Evolutionary conservation across 2,113 vertebrate genomes (phyloP).

Genomic region (Galbula dea): DNA sequence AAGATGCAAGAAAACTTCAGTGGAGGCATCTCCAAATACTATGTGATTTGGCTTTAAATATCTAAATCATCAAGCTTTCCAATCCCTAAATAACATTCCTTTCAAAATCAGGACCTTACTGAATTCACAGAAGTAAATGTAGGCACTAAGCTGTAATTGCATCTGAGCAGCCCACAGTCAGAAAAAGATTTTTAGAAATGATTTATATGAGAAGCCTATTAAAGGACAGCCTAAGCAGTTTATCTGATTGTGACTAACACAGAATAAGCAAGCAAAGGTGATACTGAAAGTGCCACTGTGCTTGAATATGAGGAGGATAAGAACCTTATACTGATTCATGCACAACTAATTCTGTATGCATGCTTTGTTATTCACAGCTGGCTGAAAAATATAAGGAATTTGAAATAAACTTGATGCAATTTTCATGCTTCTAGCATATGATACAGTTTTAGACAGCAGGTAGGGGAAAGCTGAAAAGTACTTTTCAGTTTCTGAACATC

Average conservation of each 20-base stretch:
- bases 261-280: not conserved
- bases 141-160: not conserved
- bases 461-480: not conserved
- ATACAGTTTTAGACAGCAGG: not conserved
- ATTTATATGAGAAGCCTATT: not conserved
- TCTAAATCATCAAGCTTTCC: not conserved
- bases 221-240: not conserved
- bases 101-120: not conserved
- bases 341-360: not conserved
- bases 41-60: not conserved
- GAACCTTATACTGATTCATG: not conserved
- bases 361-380: constrained; percentile 6
- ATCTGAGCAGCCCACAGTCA: not conserved
- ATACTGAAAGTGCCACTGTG: not conserved
- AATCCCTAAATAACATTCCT: not conserved
- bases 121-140: not conserved
- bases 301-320: not conserved
- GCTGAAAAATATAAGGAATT: not conserved
- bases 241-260: constrained; percentile 11
- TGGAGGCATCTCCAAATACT: not conserved
- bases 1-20: not conserved
- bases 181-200: not conserved
- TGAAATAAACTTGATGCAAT: not conserved
- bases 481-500: not conserved
- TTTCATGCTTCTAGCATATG: not conserved